Evolutionary conservation across 1,140 invertebrate species (phyloP).

Genomic region (Drosophila asahinai): DNA sequence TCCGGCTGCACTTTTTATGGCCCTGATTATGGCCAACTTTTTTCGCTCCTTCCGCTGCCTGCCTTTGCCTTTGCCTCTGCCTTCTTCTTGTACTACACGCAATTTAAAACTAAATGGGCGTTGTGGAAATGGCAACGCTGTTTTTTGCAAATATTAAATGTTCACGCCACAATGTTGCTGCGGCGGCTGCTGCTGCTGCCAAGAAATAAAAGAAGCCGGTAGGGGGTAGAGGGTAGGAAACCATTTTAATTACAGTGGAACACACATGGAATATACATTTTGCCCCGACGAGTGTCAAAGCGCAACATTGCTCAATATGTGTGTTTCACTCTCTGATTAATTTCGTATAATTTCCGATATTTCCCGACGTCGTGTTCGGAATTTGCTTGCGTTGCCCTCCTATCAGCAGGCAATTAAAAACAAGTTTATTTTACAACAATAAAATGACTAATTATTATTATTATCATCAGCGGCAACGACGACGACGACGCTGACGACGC

Average conservation of each 20-base stretch:
- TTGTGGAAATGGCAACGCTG: constrained; percentile 34
- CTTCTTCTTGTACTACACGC: constrained; percentile 53
- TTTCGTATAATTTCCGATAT: constrained; percentile 54
- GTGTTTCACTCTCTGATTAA: constrained; percentile 41
- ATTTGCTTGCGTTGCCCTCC: constrained; percentile 34
- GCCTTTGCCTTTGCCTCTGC: background rate
- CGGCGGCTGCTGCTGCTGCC: background rate
- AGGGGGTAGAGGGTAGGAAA: background rate
- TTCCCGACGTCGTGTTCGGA: constrained; percentile 15
- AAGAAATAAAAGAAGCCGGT: constrained; percentile 13
- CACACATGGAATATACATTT: constrained; percentile 13
- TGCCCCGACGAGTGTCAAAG: constrained; percentile 10
- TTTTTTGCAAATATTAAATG: constrained; percentile 59
- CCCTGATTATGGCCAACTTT: constrained; percentile 55
- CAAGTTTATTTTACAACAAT: constrained; percentile 83
- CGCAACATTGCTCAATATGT: constrained; percentile 30
- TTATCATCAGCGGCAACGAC: constrained; percentile 59
- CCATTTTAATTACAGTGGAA: constrained; percentile 33
- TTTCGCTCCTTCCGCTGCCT: constrained; percentile 25
- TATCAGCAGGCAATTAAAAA: constrained; percentile 75
- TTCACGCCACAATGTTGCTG: constrained; percentile 50
- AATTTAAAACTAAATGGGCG: constrained; percentile 58
- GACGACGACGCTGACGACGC: background rate
- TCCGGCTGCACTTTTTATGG: constrained; percentile 53
- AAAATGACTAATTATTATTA: constrained; percentile 83